Conservation (phyloP, 1,140 invertebrate genomes). For the Amphibalanus amphitrite region DNA sequence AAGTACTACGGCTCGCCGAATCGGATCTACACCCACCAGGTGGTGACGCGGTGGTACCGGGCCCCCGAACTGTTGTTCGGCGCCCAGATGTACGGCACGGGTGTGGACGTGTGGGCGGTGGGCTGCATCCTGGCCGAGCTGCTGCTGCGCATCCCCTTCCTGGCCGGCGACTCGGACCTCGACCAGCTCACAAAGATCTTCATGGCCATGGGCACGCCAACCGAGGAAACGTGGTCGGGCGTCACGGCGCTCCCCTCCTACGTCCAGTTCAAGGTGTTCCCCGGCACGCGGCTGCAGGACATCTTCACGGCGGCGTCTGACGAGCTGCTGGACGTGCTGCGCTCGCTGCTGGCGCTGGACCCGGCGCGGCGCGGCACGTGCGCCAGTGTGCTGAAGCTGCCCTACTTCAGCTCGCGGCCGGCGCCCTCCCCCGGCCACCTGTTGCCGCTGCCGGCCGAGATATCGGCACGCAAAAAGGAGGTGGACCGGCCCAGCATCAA, state of each 20-base stretch:
- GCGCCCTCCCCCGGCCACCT: slow-evolving; percentile 58
- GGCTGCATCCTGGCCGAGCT: slow-evolving; percentile 96
- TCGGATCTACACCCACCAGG: slow-evolving; percentile 88
- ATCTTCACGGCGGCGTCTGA: slow-evolving; percentile 91
- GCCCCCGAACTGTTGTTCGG: slow-evolving; percentile 92
- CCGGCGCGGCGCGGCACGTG: slow-evolving; percentile 68
- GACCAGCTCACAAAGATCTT: slow-evolving; percentile 94
- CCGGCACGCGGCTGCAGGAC: slow-evolving; percentile 61
- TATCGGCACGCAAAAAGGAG: slow-evolving; percentile 24
- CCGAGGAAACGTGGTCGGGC: slow-evolving; percentile 79
- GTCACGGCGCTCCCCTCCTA: slow-evolving; percentile 74
- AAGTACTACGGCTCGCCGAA: slow-evolving; percentile 93
- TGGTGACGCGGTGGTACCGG: slow-evolving; percentile 27
- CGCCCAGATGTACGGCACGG: slow-evolving; percentile 79
- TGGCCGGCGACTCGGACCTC: slow-evolving; percentile 91
- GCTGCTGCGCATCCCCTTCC: slow-evolving; percentile 72
- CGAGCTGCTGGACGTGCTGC: slow-evolving; percentile 75
- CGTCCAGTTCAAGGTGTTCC: slow-evolving; percentile 76
- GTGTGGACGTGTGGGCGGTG: slow-evolving; percentile 97
- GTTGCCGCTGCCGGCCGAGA: slow-evolving; percentile 54
- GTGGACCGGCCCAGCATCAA: slow-evolving; percentile 50
- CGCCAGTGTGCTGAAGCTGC: slow-evolving; percentile 58
- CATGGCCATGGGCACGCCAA: slow-evolving; percentile 76
- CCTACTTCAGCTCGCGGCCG: slow-evolving; percentile 71
- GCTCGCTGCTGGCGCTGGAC: slow-evolving; percentile 60